phyloP scores from a whole-genome alignment of 2,113 vertebrate genomes.

The Cryptotis parvus region DNA sequence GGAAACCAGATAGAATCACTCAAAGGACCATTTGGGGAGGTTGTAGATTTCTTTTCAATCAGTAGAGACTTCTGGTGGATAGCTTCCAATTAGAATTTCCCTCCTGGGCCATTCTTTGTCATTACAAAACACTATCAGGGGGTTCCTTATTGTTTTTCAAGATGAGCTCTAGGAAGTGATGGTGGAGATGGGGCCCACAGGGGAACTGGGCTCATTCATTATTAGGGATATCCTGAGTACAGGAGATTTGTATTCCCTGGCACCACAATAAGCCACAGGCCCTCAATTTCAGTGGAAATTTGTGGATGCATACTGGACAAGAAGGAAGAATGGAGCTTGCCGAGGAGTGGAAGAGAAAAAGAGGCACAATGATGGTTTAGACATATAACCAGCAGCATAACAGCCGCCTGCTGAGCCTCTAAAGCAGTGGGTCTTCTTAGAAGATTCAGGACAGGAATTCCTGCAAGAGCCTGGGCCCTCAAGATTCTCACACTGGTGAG shows the following conservation, averaged over 20 bases:
- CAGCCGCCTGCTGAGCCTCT: neutral
- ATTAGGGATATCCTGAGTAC: neutral
- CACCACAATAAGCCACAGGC: neutral
- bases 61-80: neutral
- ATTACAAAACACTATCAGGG: slow-evolving; percentile 15
- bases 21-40: neutral
- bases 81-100: slow-evolving; percentile 28
- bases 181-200: neutral
- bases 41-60: slow-evolving; percentile 21
- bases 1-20: neutral
- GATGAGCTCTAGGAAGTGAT: neutral
- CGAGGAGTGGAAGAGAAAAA: neutral
- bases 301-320: neutral
- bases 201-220: neutral
- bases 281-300: neutral
- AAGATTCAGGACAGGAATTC: neutral
- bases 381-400: neutral
- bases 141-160: neutral
- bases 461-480: neutral
- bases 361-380: neutral
- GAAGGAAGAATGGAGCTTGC: neutral
- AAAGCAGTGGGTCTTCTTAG: neutral
- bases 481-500: neutral
- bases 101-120: slow-evolving; percentile 38
- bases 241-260: neutral